Conservation (phyloP, 35 echinoderm and acorn worm species). For the Holothuria glaberrima region DNA sequence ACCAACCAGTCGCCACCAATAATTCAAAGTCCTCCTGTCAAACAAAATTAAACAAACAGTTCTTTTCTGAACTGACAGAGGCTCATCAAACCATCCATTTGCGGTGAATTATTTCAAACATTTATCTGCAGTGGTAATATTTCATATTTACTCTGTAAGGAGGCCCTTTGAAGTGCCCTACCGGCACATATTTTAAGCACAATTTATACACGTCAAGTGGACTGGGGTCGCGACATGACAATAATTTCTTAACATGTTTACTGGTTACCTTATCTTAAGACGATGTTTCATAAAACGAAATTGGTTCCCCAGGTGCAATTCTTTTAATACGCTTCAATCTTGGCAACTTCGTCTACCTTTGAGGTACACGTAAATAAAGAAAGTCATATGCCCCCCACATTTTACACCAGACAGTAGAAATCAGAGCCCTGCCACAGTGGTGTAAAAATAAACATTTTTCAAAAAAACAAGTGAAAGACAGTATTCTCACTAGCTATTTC, state of each 20-base stretch:
- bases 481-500: too few species aligned
- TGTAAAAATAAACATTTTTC: too few species aligned
- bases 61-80: constrained; percentile 46
- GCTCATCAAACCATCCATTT: constrained; percentile 47
- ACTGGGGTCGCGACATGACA: constrained; percentile 39
- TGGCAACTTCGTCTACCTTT: too few species aligned
- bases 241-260: constrained; percentile 45
- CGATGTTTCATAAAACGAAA: constrained; percentile 48
- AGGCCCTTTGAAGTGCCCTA: constrained; percentile 38
- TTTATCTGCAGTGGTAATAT: constrained; percentile 38
- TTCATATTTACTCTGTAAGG: constrained; percentile 37
- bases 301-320: constrained; percentile 41
- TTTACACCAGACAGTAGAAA: too few species aligned
- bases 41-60: constrained; percentile 52
- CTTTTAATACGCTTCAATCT: not conserved
- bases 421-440: too few species aligned
- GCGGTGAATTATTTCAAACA: constrained; percentile 41
- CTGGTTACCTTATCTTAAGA: constrained; percentile 42
- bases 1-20: constrained; percentile 16
- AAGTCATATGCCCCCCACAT: too few species aligned
- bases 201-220: constrained; percentile 49
- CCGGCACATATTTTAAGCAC: constrained; percentile 45
- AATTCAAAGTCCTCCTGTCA: constrained; percentile 41
- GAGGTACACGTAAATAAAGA: too few species aligned
- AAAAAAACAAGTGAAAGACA: too few species aligned